phyloP scores from a whole-genome alignment of 2,888 invertebrate species.

The Lepidonotus clava region DNA sequence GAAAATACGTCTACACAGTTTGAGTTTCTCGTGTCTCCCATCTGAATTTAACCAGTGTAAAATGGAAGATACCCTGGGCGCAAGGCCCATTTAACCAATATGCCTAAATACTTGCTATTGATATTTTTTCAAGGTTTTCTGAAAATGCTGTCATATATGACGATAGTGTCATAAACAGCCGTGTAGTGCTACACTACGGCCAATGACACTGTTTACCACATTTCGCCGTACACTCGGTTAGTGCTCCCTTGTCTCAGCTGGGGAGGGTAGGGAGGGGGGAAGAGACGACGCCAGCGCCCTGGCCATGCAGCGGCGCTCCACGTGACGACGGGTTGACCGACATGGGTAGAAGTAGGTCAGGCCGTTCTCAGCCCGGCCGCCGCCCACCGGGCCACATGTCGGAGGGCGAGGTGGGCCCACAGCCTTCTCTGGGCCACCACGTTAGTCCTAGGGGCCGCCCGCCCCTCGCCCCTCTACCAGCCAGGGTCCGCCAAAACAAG shows the following conservation, averaged over 20 bases:
- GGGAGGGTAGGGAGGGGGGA: no score
- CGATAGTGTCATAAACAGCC: neutral
- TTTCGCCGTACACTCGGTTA: neutral
- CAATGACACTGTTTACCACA: neutral
- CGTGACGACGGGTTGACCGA: neutral
- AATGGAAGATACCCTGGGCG: no score
- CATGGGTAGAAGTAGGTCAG: constrained; percentile 1
- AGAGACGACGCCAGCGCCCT: neutral
- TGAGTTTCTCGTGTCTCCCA: no score
- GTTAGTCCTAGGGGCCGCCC: neutral
- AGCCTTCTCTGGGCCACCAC: neutral
- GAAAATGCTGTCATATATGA: no score
- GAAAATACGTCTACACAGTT: no score
- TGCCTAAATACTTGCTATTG: no score
- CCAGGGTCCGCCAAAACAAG: neutral
- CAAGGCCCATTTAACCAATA: no score
- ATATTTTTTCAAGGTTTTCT: no score
- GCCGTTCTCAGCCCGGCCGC: neutral
- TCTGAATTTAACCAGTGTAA: no score
- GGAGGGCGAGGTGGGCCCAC: no score
- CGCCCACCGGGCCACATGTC: neutral
- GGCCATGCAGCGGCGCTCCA: neutral
- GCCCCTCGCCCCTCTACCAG: neutral
- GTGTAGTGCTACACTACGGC: neutral
- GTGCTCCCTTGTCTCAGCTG: constrained; percentile 9